A percentile compares a stretch with the other conserved stretches of the same genome.
Conservation (phyloP, 2,888 invertebrate genomes). For the Girardia tigrina region DNA sequence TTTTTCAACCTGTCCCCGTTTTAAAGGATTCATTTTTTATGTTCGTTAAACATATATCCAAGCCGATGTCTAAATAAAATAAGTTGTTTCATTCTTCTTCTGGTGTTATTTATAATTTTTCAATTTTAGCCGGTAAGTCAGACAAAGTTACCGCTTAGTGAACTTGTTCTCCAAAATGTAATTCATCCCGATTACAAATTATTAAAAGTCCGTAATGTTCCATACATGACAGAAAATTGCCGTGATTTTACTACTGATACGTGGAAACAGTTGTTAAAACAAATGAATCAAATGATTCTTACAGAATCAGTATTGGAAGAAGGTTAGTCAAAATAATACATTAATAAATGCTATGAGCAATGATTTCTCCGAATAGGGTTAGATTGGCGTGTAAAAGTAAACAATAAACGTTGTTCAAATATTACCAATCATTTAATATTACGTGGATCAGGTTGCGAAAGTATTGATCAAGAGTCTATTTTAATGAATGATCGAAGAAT, state of each 20-base stretch:
- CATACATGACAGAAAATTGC: conserved; percentile 45
- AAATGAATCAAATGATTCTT: conserved; percentile 49
- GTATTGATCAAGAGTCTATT: conserved; percentile 21
- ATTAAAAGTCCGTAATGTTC: conserved; percentile 45
- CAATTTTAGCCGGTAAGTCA: conserved; percentile 36
- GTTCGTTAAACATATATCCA: too few relatives aligned
- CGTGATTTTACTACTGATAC: conserved; percentile 45
- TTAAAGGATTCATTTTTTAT: too few relatives aligned
- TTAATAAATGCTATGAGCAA: background rate
- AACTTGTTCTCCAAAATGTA: background rate
- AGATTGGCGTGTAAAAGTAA: conserved; percentile 37
- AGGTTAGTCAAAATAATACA: conserved; percentile 40
- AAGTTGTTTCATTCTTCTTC: too few relatives aligned
- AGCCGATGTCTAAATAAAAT: too few relatives aligned
- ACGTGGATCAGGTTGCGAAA: background rate
- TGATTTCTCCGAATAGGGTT: conserved; percentile 37
- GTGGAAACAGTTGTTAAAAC: conserved; percentile 48
- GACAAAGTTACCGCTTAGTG: conserved; percentile 7
- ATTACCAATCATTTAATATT: conserved; percentile 21
- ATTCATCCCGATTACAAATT: conserved; percentile 46
- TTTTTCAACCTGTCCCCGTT: too few relatives aligned
- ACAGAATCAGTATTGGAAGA: conserved; percentile 48
- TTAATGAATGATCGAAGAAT: background rate
- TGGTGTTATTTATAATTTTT: too few relatives aligned
- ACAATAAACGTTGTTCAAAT: conserved; percentile 23